Conservation (phyloP, 1,140 invertebrate species). For the Sitodiplosis mosellana region DNA sequence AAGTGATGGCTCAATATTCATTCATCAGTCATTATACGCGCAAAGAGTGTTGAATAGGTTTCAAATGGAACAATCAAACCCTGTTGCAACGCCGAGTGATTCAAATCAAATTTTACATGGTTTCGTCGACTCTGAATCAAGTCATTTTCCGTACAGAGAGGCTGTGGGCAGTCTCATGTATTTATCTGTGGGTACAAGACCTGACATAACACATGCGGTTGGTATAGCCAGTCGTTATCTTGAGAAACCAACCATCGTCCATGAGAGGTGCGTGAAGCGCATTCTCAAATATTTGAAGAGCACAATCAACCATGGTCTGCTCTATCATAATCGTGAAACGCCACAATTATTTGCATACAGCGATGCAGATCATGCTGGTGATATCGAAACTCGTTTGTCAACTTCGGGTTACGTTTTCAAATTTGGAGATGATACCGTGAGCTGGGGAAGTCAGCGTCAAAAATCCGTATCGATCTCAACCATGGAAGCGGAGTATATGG, state of each 20-base stretch:
- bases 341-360: conserved; percentile 5
- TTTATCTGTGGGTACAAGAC: conserved; percentile 20
- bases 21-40: conserved; percentile 17
- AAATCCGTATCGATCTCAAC: conserved; percentile 9
- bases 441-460: conserved; percentile 13
- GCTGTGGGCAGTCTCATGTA: conserved; percentile 24
- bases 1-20: conserved; percentile 10
- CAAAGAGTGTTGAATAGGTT: conserved; percentile 17
- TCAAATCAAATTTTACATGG: conserved; percentile 7
- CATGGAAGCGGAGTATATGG: conserved; percentile 25
- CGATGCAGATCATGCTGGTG: conserved; percentile 23
- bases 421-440: conserved; percentile 4
- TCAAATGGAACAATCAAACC: conserved; percentile 11
- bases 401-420: conserved; percentile 14
- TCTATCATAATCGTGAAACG: not conserved
- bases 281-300: conserved; percentile 24
- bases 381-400: conserved; percentile 16
- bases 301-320: conserved; percentile 14
- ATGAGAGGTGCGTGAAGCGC: conserved; percentile 21
- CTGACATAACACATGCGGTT: conserved; percentile 21
- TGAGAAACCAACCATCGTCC: conserved; percentile 14
- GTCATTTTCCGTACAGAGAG: conserved; percentile 13
- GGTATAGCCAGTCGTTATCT: conserved; percentile 21
- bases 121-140: not conserved
- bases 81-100: no score